Base-by-base conservation (phyloP, 2,797 vertebrate genomes). In the Enteromius trimaculatus region DNA sequence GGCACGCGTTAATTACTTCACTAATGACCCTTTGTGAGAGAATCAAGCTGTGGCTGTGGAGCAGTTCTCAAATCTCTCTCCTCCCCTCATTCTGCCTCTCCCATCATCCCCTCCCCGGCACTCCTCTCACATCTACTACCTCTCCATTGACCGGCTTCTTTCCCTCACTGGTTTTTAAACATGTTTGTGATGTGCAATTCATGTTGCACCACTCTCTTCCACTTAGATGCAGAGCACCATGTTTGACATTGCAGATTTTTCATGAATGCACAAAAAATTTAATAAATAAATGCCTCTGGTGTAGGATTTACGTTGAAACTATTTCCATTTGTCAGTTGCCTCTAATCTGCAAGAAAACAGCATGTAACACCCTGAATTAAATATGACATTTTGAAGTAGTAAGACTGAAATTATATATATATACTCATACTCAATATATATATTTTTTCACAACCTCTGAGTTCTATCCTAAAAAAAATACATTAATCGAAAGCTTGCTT, bases 1-100 rank as follows among this genome's bases (percentile, higher is more conserved):
- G 87, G 88, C 90, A 91, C 87, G 88, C 90, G 90, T 93, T 94
- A 95, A 95, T 95, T 93, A 95, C 88, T 92, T 88, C 90, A 89
- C 92, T 94, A 95, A 95, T 95, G 93, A 94, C 90, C 92, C 88
- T 91, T 86, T 90, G 90, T 90, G 89, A 92, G 89, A 92, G 90
- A 88, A 89, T 79, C 81, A 84, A 85, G 79, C 86, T 90, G 90
- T 83, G 90, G 86, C 84, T 72, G 51, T 70, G 39, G 74, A 77
- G 68, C 53, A 17, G n/a, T 71, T 80, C 23, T 66, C 78, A 64
- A 55, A 70, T 74, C 79, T 75, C 76, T 87, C 53, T 47, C 81
- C 77, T 47, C 31, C n/a, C 53, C 53, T 49, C 37, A 6, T 44
- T 47, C 70, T 66, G 44, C 21, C 74, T 44, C 69, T 21, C 62